phyloP scores from a whole-genome alignment of 1,140 invertebrate species.

The Colletes gigas region DNA sequence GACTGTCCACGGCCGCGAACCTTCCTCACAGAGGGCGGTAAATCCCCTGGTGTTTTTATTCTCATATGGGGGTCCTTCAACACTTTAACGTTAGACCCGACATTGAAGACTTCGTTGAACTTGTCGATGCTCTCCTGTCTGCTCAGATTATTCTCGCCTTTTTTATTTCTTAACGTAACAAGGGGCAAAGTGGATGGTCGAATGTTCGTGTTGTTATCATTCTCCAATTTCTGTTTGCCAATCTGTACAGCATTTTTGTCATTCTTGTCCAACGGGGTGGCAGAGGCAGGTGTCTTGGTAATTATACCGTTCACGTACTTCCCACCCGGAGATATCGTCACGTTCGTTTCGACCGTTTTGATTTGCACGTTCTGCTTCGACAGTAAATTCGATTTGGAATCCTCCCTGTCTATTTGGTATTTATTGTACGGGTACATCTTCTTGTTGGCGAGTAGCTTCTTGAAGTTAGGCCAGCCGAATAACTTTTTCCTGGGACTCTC shows the following conservation, averaged over 20 bases:
- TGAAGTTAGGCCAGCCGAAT: conserved; percentile 68
- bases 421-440: conserved; percentile 72
- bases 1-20: conserved; percentile 81
- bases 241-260: conserved; percentile 59
- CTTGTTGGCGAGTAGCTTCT: conserved; percentile 68
- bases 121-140: conserved; percentile 83
- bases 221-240: conserved; percentile 53
- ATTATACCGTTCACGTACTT: conserved; percentile 75
- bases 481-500: conserved; percentile 61
- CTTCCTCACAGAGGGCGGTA: conserved; percentile 87
- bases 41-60: conserved; percentile 91
- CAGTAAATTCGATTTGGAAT: conserved; percentile 76
- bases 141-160: conserved; percentile 66
- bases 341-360: conserved; percentile 74
- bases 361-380: conserved; percentile 68
- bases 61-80: conserved; percentile 87
- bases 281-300: conserved; percentile 43
- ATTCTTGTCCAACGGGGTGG: conserved; percentile 52
- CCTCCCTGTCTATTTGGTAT: conserved; percentile 74
- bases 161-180: conserved; percentile 64
- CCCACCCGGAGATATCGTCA: conserved; percentile 70
- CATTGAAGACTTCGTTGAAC: conserved; percentile 86
- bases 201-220: conserved; percentile 55
- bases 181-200: conserved; percentile 75
- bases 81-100: conserved; percentile 81